Evolutionary conservation across 1,140 invertebrate species (phyloP).

Genomic region (Zophobas morio): DNA sequence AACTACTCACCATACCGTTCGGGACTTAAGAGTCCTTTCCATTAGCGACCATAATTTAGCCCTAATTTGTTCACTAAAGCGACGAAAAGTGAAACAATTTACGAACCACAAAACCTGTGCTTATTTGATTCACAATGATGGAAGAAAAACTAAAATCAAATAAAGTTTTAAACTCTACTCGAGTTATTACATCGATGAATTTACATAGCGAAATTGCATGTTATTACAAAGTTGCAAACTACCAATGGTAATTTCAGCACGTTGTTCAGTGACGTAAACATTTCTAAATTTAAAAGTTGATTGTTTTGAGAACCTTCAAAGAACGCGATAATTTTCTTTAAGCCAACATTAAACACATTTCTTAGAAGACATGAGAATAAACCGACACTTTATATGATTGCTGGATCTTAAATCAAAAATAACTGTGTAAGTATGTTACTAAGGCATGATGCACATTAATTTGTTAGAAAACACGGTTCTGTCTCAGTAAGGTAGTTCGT

Average conservation of each 20-base stretch:
- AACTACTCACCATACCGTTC: too few relatives aligned
- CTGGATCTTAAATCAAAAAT: not conserved
- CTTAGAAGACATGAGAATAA: not conserved
- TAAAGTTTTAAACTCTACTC: too few relatives aligned
- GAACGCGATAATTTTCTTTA: constrained; percentile 15
- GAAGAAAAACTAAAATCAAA: too few relatives aligned
- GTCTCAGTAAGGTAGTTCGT: not conserved
- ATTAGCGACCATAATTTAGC: too few relatives aligned
- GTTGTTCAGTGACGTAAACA: constrained; percentile 2
- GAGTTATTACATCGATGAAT: too few relatives aligned
- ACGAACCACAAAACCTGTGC: too few relatives aligned
- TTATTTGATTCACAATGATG: too few relatives aligned
- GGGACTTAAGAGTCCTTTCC: too few relatives aligned
- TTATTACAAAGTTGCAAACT: not conserved
- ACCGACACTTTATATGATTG: not conserved
- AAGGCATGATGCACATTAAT: too few relatives aligned
- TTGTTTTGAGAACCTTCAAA: constrained; percentile 30
- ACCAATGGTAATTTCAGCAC: not conserved
- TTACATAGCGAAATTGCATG: too few relatives aligned
- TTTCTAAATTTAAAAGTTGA: constrained; percentile 35
- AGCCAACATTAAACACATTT: constrained; percentile 13
- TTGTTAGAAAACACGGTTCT: not conserved
- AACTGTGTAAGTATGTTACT: not conserved
- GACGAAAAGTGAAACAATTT: too few relatives aligned
- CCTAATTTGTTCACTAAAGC: too few relatives aligned